Evolutionary conservation across 2,113 vertebrate species (phyloP).

Genomic region (Zootoca vivipara): DNA sequence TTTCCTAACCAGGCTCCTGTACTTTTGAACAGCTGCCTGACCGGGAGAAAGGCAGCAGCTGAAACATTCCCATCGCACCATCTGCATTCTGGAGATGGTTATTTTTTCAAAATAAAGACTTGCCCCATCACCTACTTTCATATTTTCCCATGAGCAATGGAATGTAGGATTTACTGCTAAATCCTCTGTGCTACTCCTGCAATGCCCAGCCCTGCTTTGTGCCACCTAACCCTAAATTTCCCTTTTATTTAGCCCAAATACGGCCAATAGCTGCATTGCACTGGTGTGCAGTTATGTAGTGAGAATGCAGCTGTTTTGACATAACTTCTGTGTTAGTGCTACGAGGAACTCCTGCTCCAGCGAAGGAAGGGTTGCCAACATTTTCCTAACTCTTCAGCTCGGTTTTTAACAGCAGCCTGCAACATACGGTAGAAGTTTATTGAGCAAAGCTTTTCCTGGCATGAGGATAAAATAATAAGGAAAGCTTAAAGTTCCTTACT

Average conservation of each 20-base stretch:
- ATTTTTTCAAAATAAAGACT: neutral
- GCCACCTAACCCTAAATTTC: no score
- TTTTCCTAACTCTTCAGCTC: neutral
- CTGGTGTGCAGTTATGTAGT: neutral
- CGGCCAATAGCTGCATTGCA: neutral
- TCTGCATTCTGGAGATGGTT: neutral
- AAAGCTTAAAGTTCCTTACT: neutral
- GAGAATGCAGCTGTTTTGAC: neutral
- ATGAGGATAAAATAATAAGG: neutral
- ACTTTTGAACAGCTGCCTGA: neutral
- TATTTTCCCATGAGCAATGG: neutral
- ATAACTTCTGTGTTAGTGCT: neutral
- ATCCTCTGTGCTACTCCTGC: neutral
- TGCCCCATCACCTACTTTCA: no score
- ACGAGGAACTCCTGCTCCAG: neutral
- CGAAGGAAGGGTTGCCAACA: neutral
- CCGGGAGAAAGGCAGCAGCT: neutral
- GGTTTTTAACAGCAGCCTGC: neutral
- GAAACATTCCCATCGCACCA: neutral
- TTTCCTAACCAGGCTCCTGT: neutral
- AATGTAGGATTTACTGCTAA: neutral
- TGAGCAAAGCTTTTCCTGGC: neutral
- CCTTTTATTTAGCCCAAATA: neutral
- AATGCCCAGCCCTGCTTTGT: neutral
- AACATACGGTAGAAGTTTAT: neutral